phyloP scores from a whole-genome alignment of 2,888 invertebrate genomes.

The Hypomecis punctinalis region DNA sequence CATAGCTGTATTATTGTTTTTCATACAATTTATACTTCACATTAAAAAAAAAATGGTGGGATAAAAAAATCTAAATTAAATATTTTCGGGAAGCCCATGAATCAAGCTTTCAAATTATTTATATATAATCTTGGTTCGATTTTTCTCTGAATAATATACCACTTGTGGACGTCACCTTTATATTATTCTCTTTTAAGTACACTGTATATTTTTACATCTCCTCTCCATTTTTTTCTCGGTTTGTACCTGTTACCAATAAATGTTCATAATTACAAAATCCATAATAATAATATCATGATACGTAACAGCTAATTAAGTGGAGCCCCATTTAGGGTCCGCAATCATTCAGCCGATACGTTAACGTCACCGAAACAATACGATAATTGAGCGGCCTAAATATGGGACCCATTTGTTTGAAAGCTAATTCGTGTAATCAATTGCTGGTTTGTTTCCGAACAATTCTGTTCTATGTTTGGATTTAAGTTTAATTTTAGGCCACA shows the following conservation, averaged over 20 bases:
- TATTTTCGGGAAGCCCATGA: no score
- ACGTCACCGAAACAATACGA: constrained; percentile 16
- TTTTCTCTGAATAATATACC: no score
- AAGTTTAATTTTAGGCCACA: constrained; percentile 1
- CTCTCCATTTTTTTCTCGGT: no score
- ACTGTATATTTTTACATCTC: no score
- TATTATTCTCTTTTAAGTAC: no score
- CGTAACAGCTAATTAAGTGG: constrained; percentile 3
- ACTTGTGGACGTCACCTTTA: no score
- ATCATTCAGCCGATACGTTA: constrained; percentile 13
- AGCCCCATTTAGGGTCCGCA: background rate
- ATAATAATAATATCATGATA: background rate
- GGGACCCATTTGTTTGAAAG: constrained; percentile 53
- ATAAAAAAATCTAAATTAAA: no score
- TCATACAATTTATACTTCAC: no score
- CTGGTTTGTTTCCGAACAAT: constrained; percentile 44
- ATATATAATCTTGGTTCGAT: no score
- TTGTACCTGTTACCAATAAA: background rate
- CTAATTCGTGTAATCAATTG: constrained; percentile 50
- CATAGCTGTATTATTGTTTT: no score
- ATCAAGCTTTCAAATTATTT: no score
- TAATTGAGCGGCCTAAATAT: constrained; percentile 15
- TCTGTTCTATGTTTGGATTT: constrained; percentile 20
- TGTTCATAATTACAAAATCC: background rate
- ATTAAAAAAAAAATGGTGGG: no score